Conservation (phyloP, 2,113 vertebrate genomes). For the Macrotus californicus region DNA sequence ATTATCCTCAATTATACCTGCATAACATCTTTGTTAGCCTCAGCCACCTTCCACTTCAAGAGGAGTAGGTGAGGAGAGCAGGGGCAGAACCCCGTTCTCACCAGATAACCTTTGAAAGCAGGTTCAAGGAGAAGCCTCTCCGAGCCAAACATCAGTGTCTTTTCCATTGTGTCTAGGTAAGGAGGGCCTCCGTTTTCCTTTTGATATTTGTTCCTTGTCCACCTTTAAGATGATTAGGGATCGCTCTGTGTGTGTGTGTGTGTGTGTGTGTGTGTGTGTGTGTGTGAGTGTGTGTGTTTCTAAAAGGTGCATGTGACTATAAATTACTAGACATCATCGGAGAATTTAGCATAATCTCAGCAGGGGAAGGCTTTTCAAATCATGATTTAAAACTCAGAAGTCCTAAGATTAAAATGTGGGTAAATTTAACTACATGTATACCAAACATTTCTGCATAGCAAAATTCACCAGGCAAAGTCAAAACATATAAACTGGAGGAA, state of each 20-base stretch:
- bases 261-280: neutral
- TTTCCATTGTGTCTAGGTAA: neutral
- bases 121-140: constrained; percentile 17
- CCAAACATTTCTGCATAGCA: neutral
- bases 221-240: neutral
- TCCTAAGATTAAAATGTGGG: neutral
- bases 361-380: neutral
- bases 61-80: neutral
- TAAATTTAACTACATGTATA: neutral
- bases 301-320: neutral
- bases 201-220: neutral
- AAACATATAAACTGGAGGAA: neutral
- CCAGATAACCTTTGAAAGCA: neutral
- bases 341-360: neutral
- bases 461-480: constrained; percentile 15
- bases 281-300: neutral
- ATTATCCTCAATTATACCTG: constrained; percentile 54
- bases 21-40: constrained; percentile 41
- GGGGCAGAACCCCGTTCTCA: neutral
- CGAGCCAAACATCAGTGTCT: neutral
- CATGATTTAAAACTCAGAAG: neutral
- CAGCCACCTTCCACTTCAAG: neutral
- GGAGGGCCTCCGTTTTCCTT: neutral
- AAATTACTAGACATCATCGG: neutral
- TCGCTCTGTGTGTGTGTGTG: neutral